phyloP scores from a whole-genome alignment of 2,797 vertebrate genomes.

The Hydrolagus colliei region DNA sequence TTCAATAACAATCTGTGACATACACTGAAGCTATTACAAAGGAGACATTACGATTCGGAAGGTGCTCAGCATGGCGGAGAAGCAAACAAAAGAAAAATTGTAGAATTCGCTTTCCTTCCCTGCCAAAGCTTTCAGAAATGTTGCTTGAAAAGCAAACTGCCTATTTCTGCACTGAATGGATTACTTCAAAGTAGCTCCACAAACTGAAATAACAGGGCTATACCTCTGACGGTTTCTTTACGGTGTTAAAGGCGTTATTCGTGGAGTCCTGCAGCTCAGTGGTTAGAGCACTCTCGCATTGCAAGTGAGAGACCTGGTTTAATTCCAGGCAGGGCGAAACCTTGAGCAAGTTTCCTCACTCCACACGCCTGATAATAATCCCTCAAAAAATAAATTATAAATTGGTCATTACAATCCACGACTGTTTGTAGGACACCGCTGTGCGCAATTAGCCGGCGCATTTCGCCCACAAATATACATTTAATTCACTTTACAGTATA shows the following conservation, averaged over 20 bases:
- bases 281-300: too few species aligned
- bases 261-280: neutral
- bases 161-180: neutral
- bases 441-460: too few species aligned
- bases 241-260: neutral
- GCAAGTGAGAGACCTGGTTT: too few species aligned
- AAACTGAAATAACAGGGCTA: neutral
- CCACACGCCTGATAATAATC: too few species aligned
- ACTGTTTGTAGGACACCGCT: too few species aligned
- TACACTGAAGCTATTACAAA: neutral
- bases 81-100: neutral
- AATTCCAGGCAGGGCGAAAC: too few species aligned
- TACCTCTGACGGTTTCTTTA: neutral
- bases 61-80: neutral
- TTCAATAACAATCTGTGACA: neutral
- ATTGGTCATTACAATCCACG: too few species aligned
- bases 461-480: too few species aligned
- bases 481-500: too few species aligned
- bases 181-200: constrained; percentile 15
- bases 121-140: neutral
- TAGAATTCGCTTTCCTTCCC: neutral
- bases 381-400: too few species aligned
- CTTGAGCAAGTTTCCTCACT: too few species aligned
- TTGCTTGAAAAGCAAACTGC: neutral
- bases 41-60: neutral